Conservation (phyloP, 2,113 vertebrate genomes). For the Benitochromis conjunctus region DNA sequence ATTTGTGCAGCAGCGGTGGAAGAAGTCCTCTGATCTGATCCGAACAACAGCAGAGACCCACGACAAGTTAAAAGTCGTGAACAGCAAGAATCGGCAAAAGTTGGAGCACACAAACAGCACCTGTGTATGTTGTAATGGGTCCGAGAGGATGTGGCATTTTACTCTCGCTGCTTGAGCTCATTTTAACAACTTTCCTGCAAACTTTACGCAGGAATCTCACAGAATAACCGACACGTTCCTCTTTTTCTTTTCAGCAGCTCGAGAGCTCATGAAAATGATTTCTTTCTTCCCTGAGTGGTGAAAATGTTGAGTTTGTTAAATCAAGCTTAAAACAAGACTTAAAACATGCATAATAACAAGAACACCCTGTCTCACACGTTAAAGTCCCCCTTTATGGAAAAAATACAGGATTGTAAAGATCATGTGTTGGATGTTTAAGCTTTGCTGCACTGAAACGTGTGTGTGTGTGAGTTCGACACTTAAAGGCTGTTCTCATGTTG, state of each 20-base stretch:
- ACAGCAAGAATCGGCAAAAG: not conserved
- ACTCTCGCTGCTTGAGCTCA: not conserved
- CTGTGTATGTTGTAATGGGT: not conserved
- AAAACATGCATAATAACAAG: not conserved
- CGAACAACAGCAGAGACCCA: not conserved
- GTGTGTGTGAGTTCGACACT: not conserved
- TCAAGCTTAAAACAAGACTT: not conserved
- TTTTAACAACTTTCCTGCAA: not conserved
- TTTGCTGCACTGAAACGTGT: not conserved
- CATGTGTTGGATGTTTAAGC: not conserved
- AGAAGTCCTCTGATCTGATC: not conserved
- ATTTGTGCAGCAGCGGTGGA: conserved; percentile 27
- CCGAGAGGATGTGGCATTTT: not conserved
- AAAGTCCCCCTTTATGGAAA: not conserved
- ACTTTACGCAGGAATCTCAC: not conserved
- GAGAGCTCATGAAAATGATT: accelerated
- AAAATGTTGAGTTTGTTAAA: not conserved
- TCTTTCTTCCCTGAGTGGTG: not conserved
- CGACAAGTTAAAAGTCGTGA: accelerated
- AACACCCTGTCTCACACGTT: not conserved
- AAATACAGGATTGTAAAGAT: accelerated
- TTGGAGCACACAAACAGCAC: accelerated
- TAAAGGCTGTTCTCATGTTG: not conserved
- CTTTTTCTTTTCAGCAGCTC: not conserved
- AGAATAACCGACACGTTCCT: not conserved